Percentiles rank a stretch among this genome's conserved stretches.
phyloP scores from a whole-genome alignment of 2,888 invertebrate species.

The Cryptocephalus primarius region DNA sequence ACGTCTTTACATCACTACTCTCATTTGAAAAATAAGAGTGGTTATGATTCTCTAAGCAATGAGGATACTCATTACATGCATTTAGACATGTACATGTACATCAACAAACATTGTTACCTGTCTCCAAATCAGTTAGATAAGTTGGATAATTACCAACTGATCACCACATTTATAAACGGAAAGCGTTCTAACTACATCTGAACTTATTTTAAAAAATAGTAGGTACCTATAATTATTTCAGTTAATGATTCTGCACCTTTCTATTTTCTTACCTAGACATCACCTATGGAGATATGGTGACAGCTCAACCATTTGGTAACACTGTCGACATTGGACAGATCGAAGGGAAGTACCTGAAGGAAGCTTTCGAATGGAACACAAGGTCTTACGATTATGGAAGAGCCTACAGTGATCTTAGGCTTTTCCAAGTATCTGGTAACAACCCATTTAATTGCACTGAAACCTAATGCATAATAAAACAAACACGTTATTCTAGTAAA shows the following conservation, averaged over 20 bases:
- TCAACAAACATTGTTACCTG: not conserved
- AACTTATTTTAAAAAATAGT: too few relatives aligned
- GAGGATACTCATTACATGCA: too few relatives aligned
- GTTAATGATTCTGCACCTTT: too few relatives aligned
- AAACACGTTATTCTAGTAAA: too few relatives aligned
- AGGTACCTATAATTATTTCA: too few relatives aligned
- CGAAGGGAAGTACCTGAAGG: conserved; percentile 51
- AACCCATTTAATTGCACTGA: not conserved
- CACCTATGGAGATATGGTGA: conserved; percentile 56
- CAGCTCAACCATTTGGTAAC: conserved; percentile 68
- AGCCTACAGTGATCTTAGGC: conserved; percentile 39
- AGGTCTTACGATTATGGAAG: conserved; percentile 34
- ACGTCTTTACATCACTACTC: too few relatives aligned
- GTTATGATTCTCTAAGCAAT: too few relatives aligned
- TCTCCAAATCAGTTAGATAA: not conserved
- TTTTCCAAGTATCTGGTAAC: conserved; percentile 49
- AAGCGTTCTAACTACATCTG: too few relatives aligned
- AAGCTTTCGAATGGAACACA: conserved; percentile 48
- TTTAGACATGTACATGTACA: too few relatives aligned
- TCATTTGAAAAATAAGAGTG: too few relatives aligned
- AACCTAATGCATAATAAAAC: too few relatives aligned
- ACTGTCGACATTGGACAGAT: conserved; percentile 59
- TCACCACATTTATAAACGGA: too few relatives aligned
- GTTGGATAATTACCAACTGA: not conserved
- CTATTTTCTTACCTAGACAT: conserved; percentile 44